Evolutionary conservation across 2,888 invertebrate genomes (phyloP).

Genomic region (Cataglyphis albicans): DNA sequence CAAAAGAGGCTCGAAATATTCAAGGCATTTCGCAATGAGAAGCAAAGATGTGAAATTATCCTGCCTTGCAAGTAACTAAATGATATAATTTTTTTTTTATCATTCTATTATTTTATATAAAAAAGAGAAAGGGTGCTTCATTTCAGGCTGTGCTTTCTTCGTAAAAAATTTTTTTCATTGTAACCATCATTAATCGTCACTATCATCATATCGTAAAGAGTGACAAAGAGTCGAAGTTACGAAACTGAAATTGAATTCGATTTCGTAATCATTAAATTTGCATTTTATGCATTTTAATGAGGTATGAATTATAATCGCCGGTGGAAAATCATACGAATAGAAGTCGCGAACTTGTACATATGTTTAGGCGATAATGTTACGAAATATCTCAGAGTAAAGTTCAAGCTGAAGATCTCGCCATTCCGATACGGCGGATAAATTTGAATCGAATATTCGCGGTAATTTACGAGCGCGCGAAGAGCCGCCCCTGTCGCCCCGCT

Average conservation of each 20-base stretch:
- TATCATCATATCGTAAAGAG: background rate
- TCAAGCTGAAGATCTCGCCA: background rate
- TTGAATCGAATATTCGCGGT: constrained; percentile 36
- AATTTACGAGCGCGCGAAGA: background rate
- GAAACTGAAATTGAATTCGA: too few species aligned
- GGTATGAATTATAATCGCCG: background rate
- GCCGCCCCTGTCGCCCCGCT: constrained; percentile 46
- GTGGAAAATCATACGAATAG: too few species aligned
- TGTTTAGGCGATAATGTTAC: background rate
- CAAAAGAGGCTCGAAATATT: background rate
- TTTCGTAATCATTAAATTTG: too few species aligned
- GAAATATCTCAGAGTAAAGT: background rate
- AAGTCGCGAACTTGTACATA: too few species aligned
- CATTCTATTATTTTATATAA: background rate
- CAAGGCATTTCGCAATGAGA: background rate
- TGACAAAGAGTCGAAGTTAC: background rate
- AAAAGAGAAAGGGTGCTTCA: background rate
- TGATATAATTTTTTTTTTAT: background rate
- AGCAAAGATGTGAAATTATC: background rate
- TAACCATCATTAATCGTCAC: background rate
- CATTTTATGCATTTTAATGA: background rate
- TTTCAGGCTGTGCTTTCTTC: background rate
- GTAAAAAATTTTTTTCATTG: background rate
- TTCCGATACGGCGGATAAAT: background rate
- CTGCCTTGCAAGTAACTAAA: background rate